A percentile compares a stretch with the other conserved stretches of the same genome.
phyloP scores from a whole-genome alignment of 1,140 invertebrate species.

The Drosophila guanche region DNA sequence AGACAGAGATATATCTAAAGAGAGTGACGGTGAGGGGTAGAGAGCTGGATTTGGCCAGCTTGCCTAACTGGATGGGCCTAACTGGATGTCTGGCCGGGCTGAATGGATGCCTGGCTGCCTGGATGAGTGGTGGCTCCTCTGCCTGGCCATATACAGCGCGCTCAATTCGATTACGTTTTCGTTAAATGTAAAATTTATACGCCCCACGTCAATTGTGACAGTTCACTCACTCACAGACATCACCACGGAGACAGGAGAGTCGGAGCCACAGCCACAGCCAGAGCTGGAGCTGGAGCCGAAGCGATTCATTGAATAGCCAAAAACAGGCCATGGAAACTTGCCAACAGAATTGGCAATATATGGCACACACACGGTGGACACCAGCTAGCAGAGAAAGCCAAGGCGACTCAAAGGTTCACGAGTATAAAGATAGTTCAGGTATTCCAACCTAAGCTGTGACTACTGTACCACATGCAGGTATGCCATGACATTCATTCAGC shows the following conservation, averaged over 20 bases:
- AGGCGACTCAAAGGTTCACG: too few relatives aligned
- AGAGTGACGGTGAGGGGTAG: background rate
- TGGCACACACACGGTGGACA: slow-evolving; percentile 48
- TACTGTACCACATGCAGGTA: slow-evolving; percentile 42
- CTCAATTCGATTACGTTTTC: slow-evolving; percentile 82
- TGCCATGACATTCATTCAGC: slow-evolving; percentile 57
- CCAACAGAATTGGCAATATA: slow-evolving; percentile 66
- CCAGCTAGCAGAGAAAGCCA: background rate
- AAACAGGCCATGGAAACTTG: slow-evolving; percentile 50
- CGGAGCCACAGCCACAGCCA: background rate
- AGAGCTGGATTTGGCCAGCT: slow-evolving; percentile 32
- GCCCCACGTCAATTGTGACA: slow-evolving; percentile 81
- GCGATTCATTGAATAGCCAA: slow-evolving; percentile 58
- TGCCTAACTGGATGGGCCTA: slow-evolving; percentile 41
- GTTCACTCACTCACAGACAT: slow-evolving; percentile 76
- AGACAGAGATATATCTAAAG: slow-evolving; percentile 1
- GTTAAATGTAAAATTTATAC: slow-evolving; percentile 83
- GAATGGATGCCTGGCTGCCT: background rate
- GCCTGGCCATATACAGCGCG: slow-evolving; percentile 71
- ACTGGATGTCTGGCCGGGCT: background rate
- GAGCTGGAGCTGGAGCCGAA: slow-evolving; percentile 25
- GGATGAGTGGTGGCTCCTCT: slow-evolving; percentile 10
- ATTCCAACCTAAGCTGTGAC: background rate
- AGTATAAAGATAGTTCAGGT: background rate
- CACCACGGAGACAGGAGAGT: slow-evolving; percentile 26